phyloP scores from a whole-genome alignment of 2,888 invertebrate genomes.

The Acholoe squamosa region DNA sequence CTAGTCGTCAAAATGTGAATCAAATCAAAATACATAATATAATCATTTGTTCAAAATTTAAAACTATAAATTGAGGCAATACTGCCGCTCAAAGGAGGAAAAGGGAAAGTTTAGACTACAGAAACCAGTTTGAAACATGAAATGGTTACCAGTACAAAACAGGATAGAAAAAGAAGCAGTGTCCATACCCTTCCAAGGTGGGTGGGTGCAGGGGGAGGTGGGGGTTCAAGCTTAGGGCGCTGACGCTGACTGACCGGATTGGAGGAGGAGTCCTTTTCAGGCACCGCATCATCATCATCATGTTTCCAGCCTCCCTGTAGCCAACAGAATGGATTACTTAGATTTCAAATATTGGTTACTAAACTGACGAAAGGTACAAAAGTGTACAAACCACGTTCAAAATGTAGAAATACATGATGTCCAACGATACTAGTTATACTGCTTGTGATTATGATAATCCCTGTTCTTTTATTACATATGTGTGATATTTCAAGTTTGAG shows the following conservation, averaged over 20 bases:
- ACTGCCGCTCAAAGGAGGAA: not conserved
- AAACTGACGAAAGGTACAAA: not conserved
- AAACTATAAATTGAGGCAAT: not conserved
- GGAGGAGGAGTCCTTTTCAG: slow-evolving; percentile 44
- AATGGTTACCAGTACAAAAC: not conserved
- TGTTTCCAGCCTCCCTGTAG: slow-evolving; percentile 54
- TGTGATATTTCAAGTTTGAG: no score
- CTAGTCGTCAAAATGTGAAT: no score
- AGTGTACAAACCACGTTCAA: not conserved
- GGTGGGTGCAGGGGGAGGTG: slow-evolving; percentile 58
- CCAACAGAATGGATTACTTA: not conserved
- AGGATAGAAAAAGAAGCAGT: slow-evolving; percentile 5
- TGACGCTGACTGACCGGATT: slow-evolving; percentile 45
- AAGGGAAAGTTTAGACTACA: not conserved
- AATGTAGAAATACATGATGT: not conserved
- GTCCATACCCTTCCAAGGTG: slow-evolving; percentile 50
- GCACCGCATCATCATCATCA: slow-evolving; percentile 42
- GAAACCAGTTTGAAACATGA: not conserved
- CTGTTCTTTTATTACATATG: no score
- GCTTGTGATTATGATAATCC: no score
- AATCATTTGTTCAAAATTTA: no score
- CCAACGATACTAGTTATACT: no score
- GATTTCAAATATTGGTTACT: not conserved
- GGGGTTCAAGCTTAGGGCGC: slow-evolving; percentile 60
- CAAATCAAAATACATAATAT: no score